These are phyloP conservation scores for Dryomyza anilis DNA, from an alignment of 2,888 invertebrate genomes.

Conservation along the genomic window DNA sequence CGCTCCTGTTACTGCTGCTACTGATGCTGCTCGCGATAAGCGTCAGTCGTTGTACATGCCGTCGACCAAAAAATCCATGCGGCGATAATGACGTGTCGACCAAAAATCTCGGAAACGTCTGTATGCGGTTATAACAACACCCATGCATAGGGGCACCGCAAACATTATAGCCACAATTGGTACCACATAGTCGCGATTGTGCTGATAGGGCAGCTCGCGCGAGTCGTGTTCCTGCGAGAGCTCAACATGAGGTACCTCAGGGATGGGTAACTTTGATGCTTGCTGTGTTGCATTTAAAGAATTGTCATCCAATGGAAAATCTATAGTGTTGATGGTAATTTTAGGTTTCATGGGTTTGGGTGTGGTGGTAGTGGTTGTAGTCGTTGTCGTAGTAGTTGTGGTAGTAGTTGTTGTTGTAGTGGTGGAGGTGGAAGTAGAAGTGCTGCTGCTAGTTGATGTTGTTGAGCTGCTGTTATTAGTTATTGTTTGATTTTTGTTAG, in stretches of 20 bases:
- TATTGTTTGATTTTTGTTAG: neutral
- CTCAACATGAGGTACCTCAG: conserved; percentile 46
- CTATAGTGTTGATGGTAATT: conserved; percentile 61
- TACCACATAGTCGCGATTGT: conserved; percentile 71
- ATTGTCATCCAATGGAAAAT: conserved; percentile 49
- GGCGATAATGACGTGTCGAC: conserved; percentile 82
- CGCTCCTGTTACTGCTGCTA: neutral
- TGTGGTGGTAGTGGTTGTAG: conserved; percentile 51
- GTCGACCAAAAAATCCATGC: conserved; percentile 88
- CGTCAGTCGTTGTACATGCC: conserved; percentile 85
- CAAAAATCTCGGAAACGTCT: conserved; percentile 80
- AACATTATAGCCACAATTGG: conserved; percentile 76
- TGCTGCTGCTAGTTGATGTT: conserved; percentile 18
- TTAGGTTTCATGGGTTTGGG: conserved; percentile 64
- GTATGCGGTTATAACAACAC: conserved; percentile 71
- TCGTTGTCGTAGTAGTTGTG: conserved; percentile 46
- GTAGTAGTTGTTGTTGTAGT: conserved; percentile 43
- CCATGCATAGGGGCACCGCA: conserved; percentile 70
- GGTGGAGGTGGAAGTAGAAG: conserved; percentile 26
- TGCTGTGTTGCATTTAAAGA: conserved; percentile 1
- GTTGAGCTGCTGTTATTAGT: neutral
- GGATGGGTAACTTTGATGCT: conserved; percentile 29
- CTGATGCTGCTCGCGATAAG: conserved; percentile 14
- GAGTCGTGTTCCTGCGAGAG: conserved; percentile 48
- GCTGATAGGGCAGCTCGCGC: conserved; percentile 44